Evolutionary conservation across 1,140 invertebrate genomes (phyloP), one percentile per base, ranked within the genome.

Genomic region (Bombus polaris): DNA sequence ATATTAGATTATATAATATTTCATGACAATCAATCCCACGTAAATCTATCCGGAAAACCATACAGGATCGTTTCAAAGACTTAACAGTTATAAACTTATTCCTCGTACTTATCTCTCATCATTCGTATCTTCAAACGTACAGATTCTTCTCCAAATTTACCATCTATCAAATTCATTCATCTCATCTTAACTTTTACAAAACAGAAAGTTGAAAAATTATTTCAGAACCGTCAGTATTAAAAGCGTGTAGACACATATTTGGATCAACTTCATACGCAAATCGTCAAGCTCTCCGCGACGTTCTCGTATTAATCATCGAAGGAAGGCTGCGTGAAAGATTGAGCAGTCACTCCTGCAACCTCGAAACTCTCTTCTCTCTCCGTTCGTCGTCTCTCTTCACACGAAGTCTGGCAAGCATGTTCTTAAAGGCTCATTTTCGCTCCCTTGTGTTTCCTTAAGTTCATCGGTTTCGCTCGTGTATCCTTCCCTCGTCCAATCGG

Each of bases 271-370:
- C 77, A 90, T 91, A 91, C 89, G 87, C 88, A 92, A 91, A 92
- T 90, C 89, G 89, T 87, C 86, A 82, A 81, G 85, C 88, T 91
- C 83, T 83, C 68, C 71, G 59, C 65, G 37, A 89, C 81, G 85
- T 83, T 86, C 85, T 88, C 81, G 76, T 92, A 91, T 92, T 92
- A 92, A 92, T 92, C 91, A 92, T 92, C 87, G 82, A 71, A 85
- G 79, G 74, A 57, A 70, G 79, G 44, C 66, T 83, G 79, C 76
- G 85, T 78, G 72, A 86, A 78, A 72, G 81, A 78, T 90, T 82
- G 86, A 88, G 76, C 89, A 88, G 79, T 87, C 89, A 70, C 81
- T 81, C 59, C 65, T 68, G 73, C 83, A 75, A 84, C 86, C 83
- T 82, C 77, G 71, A 79, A 83, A 89, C 65, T 87, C 83, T 32